Conservation (phyloP, 2,113 vertebrate species). For the Lynx canadensis region DNA sequence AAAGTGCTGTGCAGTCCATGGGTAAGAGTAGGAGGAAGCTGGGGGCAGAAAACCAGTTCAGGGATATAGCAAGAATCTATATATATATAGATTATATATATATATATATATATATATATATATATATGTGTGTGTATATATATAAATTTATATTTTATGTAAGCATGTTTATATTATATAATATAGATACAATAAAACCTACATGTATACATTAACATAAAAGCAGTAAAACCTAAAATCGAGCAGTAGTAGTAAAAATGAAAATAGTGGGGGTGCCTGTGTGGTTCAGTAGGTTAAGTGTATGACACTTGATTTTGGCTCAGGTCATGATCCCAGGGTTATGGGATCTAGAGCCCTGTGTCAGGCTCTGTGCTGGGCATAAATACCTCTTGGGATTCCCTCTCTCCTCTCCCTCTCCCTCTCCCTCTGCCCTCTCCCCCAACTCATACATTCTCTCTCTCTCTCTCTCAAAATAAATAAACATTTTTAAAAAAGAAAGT, state of each 20-base stretch:
- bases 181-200: background rate
- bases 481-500: background rate
- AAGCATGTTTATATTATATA: background rate
- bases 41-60: background rate
- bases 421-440: no score
- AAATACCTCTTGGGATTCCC: no score
- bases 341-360: no score
- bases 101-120: background rate
- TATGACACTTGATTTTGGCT: no score
- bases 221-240: background rate
- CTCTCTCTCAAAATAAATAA: no score
- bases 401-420: no score
- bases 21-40: background rate
- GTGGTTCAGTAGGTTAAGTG: no score
- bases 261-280: background rate
- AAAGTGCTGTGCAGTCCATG: background rate
- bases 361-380: no score
- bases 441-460: no score
- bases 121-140: background rate
- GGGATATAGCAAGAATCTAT: background rate
- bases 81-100: background rate
- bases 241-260: background rate
- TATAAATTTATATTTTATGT: background rate
- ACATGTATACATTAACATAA: background rate
- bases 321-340: no score